Percentiles rank a stretch among this genome's conserved stretches.
Evolutionary conservation across 1,140 invertebrate genomes (phyloP).

Genomic region (Akabosia matsudoensis): DNA sequence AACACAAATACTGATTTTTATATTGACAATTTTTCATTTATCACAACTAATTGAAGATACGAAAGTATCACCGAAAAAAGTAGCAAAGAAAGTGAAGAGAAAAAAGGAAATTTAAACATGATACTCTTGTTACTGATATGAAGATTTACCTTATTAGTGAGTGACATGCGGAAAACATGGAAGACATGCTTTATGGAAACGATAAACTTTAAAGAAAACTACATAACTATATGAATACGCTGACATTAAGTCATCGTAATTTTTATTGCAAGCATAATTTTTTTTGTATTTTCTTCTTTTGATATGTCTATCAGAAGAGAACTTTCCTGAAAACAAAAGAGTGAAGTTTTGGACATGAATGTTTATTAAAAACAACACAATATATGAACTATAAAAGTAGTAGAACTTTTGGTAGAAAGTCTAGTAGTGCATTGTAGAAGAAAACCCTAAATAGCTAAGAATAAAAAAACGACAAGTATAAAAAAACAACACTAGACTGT

Average conservation of each 20-base stretch:
- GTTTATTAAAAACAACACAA: not conserved
- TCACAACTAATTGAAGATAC: too few species aligned
- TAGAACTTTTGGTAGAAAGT: not conserved
- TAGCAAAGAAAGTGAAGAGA: too few species aligned
- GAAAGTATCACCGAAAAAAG: too few species aligned
- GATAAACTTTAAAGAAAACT: not conserved
- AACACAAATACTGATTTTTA: too few species aligned
- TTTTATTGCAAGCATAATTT: too few species aligned
- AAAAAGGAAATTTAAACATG: not conserved
- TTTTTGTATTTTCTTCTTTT: too few species aligned
- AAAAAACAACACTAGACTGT: too few species aligned
- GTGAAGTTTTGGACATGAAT: not conserved
- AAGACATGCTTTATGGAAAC: slow-evolving; percentile 9
- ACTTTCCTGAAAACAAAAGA: not conserved
- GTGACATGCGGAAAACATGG: not conserved
- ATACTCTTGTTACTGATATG: not conserved
- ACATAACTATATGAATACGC: not conserved
- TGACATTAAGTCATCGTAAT: too few species aligned
- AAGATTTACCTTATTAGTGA: not conserved
- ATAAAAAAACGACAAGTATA: too few species aligned
- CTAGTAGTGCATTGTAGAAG: not conserved
- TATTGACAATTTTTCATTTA: too few species aligned
- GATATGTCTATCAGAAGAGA: too few species aligned
- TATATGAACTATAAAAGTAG: not conserved
- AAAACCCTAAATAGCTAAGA: not conserved